Percentiles rank a stretch among this genome's conserved stretches.
Evolutionary conservation across 2,113 vertebrate species (phyloP).

Genomic region (Dasyurus viverrinus): DNA sequence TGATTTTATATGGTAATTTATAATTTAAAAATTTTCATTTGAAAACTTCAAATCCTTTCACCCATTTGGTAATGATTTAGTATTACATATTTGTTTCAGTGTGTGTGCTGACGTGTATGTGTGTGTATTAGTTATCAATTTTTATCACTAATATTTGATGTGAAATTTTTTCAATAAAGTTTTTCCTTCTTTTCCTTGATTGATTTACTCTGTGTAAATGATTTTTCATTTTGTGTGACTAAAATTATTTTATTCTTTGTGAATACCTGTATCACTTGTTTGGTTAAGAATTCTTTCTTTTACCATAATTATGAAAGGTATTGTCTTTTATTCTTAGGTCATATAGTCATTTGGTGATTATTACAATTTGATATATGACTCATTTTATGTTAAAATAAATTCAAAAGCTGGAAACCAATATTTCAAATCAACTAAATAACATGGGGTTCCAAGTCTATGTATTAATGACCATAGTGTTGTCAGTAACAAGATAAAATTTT

Average conservation of each 20-base stretch:
- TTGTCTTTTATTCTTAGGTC: not conserved
- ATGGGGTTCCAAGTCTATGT: not conserved
- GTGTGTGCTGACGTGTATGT: too few relatives aligned
- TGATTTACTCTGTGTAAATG: not conserved
- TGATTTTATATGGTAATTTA: not conserved
- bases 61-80: not conserved
- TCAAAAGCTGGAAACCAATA: not conserved
- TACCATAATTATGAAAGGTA: not conserved
- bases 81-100: not conserved
- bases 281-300: too few relatives aligned
- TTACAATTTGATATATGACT: not conserved
- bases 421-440: not conserved
- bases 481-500: slow-evolving; percentile 58
- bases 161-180: not conserved
- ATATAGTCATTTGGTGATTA: not conserved
- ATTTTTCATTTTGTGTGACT: not conserved
- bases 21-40: not conserved
- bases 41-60: not conserved
- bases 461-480: not conserved
- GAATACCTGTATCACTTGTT: not conserved
- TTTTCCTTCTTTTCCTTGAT: not conserved
- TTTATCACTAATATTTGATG: not conserved
- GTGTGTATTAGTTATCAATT: not conserved
- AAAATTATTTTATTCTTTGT: not conserved
- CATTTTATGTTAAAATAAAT: not conserved